Conservation (phyloP, 2,888 invertebrate species). For the Drosophila limbata region DNA sequence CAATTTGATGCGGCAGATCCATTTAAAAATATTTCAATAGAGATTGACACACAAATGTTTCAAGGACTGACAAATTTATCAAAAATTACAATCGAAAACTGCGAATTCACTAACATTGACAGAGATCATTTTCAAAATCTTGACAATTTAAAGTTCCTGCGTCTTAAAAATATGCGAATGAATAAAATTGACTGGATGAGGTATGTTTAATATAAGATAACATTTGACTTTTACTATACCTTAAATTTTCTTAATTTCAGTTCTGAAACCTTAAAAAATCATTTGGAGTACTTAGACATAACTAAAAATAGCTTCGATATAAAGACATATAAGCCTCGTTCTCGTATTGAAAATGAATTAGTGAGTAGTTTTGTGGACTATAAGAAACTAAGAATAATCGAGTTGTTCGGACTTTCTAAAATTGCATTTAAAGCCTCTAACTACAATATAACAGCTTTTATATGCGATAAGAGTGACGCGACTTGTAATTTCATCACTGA, state of each 20-base stretch:
- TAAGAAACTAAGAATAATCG: background rate
- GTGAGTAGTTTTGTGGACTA: background rate
- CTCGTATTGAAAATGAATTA: background rate
- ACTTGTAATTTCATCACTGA: conserved; percentile 1
- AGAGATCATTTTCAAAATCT: background rate
- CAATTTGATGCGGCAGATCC: background rate
- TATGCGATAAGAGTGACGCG: background rate
- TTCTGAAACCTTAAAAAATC: background rate
- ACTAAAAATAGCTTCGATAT: too few species aligned
- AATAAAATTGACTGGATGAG: background rate
- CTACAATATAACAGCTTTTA: background rate
- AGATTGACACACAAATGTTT: background rate
- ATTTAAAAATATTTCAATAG: background rate
- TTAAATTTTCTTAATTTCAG: background rate
- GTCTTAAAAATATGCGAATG: background rate
- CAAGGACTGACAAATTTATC: conserved; percentile 1
- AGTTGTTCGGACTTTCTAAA: background rate
- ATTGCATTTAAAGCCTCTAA: too few species aligned
- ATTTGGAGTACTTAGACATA: background rate
- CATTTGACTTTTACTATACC: too few species aligned
- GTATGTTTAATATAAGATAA: background rate
- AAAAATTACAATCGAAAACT: conserved; percentile 1
- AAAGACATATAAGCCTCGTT: too few species aligned
- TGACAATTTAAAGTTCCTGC: background rate
- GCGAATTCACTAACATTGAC: background rate